phyloP scores from a whole-genome alignment of 2,888 invertebrate genomes.

The Drosophila rellima region DNA sequence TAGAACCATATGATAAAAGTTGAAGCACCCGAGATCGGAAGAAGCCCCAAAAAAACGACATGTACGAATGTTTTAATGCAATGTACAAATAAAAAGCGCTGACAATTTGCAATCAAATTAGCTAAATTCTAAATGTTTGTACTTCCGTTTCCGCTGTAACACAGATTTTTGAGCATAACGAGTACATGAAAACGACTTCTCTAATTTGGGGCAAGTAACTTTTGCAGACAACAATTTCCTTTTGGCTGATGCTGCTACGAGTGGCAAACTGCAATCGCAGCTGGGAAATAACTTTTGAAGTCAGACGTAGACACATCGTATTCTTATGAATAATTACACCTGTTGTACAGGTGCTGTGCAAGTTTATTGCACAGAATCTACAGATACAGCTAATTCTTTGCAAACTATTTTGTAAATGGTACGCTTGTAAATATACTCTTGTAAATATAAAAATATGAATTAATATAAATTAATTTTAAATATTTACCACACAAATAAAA shows the following conservation, averaged over 20 bases:
- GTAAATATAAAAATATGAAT: too few relatives aligned
- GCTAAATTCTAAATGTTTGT: constrained; percentile 47
- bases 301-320: neutral
- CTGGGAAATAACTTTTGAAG: neutral
- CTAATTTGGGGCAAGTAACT: constrained; percentile 1
- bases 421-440: too few relatives aligned
- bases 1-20: constrained; percentile 74
- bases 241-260: constrained; percentile 6
- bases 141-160: constrained; percentile 48
- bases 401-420: too few relatives aligned
- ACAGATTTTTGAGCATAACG: constrained; percentile 6
- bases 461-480: too few relatives aligned
- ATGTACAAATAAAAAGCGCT: constrained; percentile 15
- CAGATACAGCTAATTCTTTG: neutral
- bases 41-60: constrained; percentile 10
- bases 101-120: constrained; percentile 65
- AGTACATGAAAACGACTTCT: neutral
- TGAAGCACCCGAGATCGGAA: constrained; percentile 35
- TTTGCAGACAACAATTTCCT: constrained; percentile 50
- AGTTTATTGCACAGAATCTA: constrained; percentile 32
- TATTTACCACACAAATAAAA: neutral
- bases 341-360: constrained; percentile 25
- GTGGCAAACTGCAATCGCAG: neutral
- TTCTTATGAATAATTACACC: constrained; percentile 10
- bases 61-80: constrained; percentile 11